Percentiles rank a stretch among this genome's conserved stretches.
phyloP scores from a whole-genome alignment of 2,113 vertebrate species.

The Terrapene triunguis region DNA sequence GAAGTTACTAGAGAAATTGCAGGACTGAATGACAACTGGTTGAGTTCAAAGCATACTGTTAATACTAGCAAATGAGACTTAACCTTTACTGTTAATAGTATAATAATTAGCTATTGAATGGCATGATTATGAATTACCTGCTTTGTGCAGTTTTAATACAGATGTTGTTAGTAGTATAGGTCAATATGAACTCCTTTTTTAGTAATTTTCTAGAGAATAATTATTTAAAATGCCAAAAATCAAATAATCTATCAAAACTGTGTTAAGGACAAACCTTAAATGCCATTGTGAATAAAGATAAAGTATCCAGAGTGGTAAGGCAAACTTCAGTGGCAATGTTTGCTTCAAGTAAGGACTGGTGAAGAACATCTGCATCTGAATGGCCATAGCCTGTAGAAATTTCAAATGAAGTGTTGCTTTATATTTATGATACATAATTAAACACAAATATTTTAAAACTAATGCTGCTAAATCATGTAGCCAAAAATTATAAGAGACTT shows the following conservation, averaged over 20 bases:
- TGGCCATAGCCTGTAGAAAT: conserved; percentile 91
- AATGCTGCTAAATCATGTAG: neutral
- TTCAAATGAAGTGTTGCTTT: conserved; percentile 37
- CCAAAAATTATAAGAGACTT: conserved; percentile 43
- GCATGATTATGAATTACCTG: neutral
- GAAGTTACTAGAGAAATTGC: neutral
- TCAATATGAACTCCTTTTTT: neutral
- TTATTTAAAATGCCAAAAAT: neutral
- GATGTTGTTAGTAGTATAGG: neutral
- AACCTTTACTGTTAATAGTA: too few relatives aligned
- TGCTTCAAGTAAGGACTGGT: conserved; percentile 95
- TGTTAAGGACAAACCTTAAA: conserved; percentile 90
- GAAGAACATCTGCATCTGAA: conserved; percentile 94
- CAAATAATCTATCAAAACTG: neutral
- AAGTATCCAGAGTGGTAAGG: conserved; percentile 94
- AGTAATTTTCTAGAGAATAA: neutral
- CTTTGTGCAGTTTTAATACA: neutral
- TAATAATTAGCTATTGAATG: neutral
- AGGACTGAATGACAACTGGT: neutral
- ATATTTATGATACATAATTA: neutral
- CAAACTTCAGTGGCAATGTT: conserved; percentile 97
- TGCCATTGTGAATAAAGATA: conserved; percentile 94
- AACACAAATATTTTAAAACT: neutral
- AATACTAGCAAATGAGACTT: neutral
- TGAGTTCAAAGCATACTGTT: neutral